Base-by-base conservation (phyloP, 2,797 vertebrate species). In the Ibycter americanus region DNA sequence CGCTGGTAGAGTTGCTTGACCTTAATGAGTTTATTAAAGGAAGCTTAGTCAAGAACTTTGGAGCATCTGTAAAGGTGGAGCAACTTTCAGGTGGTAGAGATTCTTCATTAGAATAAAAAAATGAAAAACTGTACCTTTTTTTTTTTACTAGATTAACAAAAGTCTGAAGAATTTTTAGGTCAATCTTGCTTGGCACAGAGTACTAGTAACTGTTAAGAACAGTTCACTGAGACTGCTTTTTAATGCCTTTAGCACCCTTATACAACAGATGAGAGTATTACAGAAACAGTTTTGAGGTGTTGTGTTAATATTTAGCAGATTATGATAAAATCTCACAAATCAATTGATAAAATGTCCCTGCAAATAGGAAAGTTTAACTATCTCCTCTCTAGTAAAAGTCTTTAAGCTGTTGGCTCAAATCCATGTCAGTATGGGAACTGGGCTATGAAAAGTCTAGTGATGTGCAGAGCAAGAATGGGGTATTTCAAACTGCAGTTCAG, bases 261-360 rank as follows among this genome's bases (percentile, higher is more conserved):
- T 4, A n/a, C 32, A 81, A 86, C 68, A 58, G 55, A 81, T 27
- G 26, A 76, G 55, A 68, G 23, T 70, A 70, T 76, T 92, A 83
- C 25, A 82, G 95, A 87, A 97, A 90, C n/a, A 42, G 73, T 96
- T 96, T 97, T 82, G 80, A 96, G 82, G 67, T 89, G 63, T 66
- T 36, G 12, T 58, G 20, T 85, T 90, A 91, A 95, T 91, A 71
- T 94, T 83, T 16, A 59, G 66, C 80, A 83, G 42, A 94, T 67
- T 80, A 68, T 94, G 83, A 71, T 71, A 26, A 51, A 84, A 90
- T 95, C 84, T 22, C 15, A 89, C 40, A 91, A 95, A 93, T 86
- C 72, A 92, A 8, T 97, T 96, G 94, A 93, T 97, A 91, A 97
- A 97, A 80, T 87, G 74, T 58, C 77, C 95, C 70, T 90, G 74